These are phyloP conservation scores for Trissolcus japonicus DNA, from an alignment of 2,888 invertebrate genomes.

Conservation along the genomic window DNA sequence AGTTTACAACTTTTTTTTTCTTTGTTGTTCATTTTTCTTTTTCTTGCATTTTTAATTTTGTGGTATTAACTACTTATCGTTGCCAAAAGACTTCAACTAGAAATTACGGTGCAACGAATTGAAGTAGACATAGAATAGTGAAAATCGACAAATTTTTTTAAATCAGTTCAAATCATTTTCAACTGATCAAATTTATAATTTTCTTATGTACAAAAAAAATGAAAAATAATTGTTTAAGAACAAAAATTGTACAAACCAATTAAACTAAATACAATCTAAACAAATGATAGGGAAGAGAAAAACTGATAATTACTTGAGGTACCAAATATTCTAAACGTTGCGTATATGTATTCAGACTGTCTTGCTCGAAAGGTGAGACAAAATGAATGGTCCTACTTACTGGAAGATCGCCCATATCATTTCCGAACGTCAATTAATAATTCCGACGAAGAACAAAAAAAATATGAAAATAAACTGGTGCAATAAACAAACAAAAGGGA, in stretches of 20 bases:
- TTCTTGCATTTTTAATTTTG: no score
- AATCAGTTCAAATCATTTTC: no score
- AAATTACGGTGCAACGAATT: background rate
- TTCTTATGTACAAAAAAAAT: background rate
- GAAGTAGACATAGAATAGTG: slow-evolving; percentile 4
- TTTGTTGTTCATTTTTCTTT: no score
- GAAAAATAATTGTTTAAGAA: slow-evolving; percentile 6
- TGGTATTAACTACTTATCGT: slow-evolving; percentile 2
- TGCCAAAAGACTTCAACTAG: slow-evolving; percentile 22
- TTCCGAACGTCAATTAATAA: slow-evolving; percentile 70
- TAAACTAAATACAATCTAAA: slow-evolving; percentile 2
- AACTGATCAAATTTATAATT: no score
- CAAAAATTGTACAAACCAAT: background rate
- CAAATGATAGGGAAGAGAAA: slow-evolving; percentile 5
- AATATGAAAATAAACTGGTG: slow-evolving; percentile 65
- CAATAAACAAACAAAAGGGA: slow-evolving; percentile 80
- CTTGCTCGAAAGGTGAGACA: slow-evolving; percentile 65
- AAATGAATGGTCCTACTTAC: slow-evolving; percentile 80
- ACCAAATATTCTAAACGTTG: slow-evolving; percentile 28
- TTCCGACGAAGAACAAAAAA: slow-evolving; percentile 83
- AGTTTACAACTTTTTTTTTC: no score
- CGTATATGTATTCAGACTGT: slow-evolving; percentile 52
- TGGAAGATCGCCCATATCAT: slow-evolving; percentile 83
- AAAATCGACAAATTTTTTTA: no score
- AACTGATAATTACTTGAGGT: slow-evolving; percentile 4